Conservation (phyloP, 2,113 vertebrate species). For the Macrotis lagotis region DNA sequence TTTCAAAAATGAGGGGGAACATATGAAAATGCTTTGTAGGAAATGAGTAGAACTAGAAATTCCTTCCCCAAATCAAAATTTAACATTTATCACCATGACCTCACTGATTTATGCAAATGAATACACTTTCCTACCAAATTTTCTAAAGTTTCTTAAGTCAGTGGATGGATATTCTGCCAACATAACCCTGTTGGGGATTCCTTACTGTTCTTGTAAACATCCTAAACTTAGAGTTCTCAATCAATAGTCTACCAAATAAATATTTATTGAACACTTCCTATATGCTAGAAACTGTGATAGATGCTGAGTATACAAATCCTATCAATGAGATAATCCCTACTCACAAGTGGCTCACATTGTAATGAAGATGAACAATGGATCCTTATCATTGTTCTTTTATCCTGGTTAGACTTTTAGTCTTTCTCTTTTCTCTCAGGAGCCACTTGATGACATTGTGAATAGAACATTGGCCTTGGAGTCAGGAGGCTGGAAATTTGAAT, state of each 20-base stretch:
- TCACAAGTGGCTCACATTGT: neutral
- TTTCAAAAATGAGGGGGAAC: slow-evolving; percentile 34
- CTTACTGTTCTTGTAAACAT: neutral
- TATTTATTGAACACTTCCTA: neutral
- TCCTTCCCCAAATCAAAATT: neutral
- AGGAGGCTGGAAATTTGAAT: too few relatives aligned
- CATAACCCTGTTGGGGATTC: neutral
- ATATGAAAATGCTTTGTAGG: slow-evolving; percentile 42
- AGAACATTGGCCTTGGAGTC: too few relatives aligned
- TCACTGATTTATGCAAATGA: neutral
- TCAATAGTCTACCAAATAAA: neutral
- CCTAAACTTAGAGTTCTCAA: neutral
- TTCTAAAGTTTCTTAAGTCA: neutral
- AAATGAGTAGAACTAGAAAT: slow-evolving; percentile 40
- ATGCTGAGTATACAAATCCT: neutral
- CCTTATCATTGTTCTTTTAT: neutral
- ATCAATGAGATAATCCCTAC: neutral
- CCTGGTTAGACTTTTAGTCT: neutral
- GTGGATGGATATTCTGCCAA: neutral
- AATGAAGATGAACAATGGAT: neutral
- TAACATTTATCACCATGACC: neutral
- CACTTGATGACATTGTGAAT: too few relatives aligned
- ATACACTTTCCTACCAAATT: neutral
- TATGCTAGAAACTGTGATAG: neutral
- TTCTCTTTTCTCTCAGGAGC: neutral